Evolutionary conservation across 2,113 vertebrate species (phyloP).

Genomic region (Patagioenas fasciata): DNA sequence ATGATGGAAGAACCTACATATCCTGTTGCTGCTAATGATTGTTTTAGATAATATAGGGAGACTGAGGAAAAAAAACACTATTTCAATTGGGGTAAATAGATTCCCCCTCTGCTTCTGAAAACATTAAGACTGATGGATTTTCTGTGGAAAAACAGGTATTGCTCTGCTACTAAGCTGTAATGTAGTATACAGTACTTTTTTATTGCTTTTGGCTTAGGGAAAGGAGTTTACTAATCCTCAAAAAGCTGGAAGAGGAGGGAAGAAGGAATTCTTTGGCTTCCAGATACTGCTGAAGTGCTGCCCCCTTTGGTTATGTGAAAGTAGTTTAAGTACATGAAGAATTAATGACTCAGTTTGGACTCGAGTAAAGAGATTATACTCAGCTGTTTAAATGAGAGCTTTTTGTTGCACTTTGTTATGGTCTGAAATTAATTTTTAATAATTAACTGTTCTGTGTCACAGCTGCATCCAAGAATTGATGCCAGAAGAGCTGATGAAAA

Average conservation of each 20-base stretch:
- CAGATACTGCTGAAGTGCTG: conserved; percentile 14
- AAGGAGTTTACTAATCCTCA: background rate
- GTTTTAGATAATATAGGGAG: background rate
- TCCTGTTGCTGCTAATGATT: background rate
- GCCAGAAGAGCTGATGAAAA: conserved; percentile 91
- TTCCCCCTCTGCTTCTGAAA: background rate
- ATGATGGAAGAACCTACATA: background rate
- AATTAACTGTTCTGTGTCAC: conserved; percentile 8
- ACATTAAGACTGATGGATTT: background rate
- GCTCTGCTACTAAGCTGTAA: background rate
- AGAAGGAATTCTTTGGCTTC: background rate
- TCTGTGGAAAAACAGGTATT: background rate
- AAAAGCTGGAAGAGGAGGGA: background rate
- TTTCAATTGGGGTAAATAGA: background rate
- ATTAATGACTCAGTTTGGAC: background rate
- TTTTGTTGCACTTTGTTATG: background rate
- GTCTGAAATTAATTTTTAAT: background rate
- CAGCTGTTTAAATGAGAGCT: background rate
- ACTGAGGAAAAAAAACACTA: background rate
- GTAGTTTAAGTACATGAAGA: background rate
- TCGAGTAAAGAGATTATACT: background rate
- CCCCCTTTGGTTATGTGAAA: conserved; percentile 1
- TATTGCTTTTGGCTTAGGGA: background rate
- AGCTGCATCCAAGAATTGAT: conserved; percentile 95
- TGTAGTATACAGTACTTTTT: background rate